These are phyloP conservation scores for Eira barbara DNA, from an alignment of 2,113 vertebrate genomes.

Conservation along the genomic window DNA sequence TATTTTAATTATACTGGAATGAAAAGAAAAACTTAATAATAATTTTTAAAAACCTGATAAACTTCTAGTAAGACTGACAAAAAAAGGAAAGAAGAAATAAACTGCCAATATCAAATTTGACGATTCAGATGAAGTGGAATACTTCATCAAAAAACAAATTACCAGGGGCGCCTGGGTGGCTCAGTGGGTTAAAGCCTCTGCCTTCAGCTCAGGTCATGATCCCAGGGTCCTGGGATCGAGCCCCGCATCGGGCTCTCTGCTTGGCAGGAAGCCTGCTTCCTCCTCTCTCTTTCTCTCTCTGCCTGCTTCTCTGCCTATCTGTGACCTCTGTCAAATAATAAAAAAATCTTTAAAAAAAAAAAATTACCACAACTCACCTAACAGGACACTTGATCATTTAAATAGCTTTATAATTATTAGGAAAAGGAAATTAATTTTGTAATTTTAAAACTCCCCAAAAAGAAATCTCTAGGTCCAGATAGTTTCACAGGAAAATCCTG, in stretches of 20 bases:
- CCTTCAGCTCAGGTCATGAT: too few relatives aligned
- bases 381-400: not conserved
- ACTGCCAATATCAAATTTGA: not conserved
- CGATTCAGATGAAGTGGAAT: not conserved
- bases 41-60: not conserved
- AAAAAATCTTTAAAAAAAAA: not conserved
- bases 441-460: not conserved
- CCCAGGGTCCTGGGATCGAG: too few relatives aligned
- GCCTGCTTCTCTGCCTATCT: too few relatives aligned
- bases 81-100: not conserved
- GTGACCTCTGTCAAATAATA: too few relatives aligned
- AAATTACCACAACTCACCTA: not conserved
- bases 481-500: not conserved
- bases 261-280: too few relatives aligned
- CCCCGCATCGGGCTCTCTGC: too few relatives aligned
- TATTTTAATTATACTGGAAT: not conserved
- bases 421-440: not conserved
- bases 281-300: too few relatives aligned
- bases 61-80: not conserved
- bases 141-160: not conserved
- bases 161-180: too few relatives aligned
- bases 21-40: not conserved
- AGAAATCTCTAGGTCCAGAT: not conserved
- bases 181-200: too few relatives aligned
- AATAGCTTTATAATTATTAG: not conserved